Evolutionary conservation across 2,888 invertebrate species (phyloP).

Genomic region (Mayetiola destructor): DNA sequence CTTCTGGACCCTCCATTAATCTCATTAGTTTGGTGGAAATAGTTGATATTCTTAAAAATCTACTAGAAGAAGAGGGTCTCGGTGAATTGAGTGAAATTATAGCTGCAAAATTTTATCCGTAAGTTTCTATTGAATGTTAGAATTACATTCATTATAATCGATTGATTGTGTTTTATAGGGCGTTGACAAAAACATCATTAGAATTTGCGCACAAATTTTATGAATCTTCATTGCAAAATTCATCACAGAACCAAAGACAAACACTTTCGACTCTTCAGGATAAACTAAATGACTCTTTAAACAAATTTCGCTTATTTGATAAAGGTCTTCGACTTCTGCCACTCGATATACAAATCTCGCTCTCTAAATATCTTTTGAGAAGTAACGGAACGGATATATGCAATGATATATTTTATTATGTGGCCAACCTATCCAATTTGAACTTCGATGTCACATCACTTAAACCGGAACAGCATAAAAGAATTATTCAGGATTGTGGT

Average conservation of each 20-base stretch:
- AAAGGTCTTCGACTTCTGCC: slow-evolving; percentile 54
- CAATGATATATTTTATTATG: slow-evolving; percentile 62
- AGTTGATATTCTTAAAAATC: slow-evolving; percentile 43
- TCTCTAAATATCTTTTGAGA: slow-evolving; percentile 72
- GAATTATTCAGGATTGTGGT: slow-evolving; percentile 49
- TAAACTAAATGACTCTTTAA: slow-evolving; percentile 58
- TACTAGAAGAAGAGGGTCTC: slow-evolving; percentile 55
- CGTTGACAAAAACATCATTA: slow-evolving; percentile 51
- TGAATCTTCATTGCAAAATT: slow-evolving; percentile 56
- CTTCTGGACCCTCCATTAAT: slow-evolving; percentile 34
- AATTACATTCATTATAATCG: not conserved
- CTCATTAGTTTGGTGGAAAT: slow-evolving; percentile 54
- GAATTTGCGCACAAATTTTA: slow-evolving; percentile 57
- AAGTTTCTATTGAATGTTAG: slow-evolving; percentile 23
- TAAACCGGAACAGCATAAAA: slow-evolving; percentile 51
- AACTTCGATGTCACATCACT: slow-evolving; percentile 41
- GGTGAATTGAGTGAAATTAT: slow-evolving; percentile 56
- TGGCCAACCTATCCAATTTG: slow-evolving; percentile 57
- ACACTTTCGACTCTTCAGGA: slow-evolving; percentile 71
- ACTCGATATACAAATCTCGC: slow-evolving; percentile 46
- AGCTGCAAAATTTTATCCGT: slow-evolving; percentile 54
- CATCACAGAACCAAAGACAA: slow-evolving; percentile 54
- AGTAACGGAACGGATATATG: slow-evolving; percentile 69
- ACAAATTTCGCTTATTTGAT: slow-evolving; percentile 64
- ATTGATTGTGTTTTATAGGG: slow-evolving; percentile 36